Base-by-base conservation (phyloP, 2,113 vertebrate genomes). In the Xiphophorus maculatus region DNA sequence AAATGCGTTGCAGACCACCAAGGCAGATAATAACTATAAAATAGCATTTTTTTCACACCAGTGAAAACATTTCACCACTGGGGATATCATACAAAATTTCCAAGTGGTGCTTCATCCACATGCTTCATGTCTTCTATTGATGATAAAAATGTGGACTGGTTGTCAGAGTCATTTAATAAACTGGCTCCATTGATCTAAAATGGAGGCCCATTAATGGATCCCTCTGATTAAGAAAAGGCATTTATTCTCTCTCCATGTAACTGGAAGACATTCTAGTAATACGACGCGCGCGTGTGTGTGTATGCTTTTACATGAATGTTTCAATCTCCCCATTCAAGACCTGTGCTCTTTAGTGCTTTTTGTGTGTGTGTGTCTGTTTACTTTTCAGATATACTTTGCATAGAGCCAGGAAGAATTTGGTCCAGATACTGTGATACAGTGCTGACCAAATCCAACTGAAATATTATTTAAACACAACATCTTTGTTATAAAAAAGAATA, bases 401-500 rank as follows among this genome's bases (percentile, higher is more conserved):
- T 66, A 30, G 44, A 71, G 64, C 30, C 77, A 77, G 62, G 70
- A 71, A 60, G 32, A 76, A 79, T 75, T 4, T 78, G 75, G 27
- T 63, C 81, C 69, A 76, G 74, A 71, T 84, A 80, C 81, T 81
- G 84, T 85, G 74, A 71, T 84, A 80, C 81, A 82, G 84, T 85
- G 62, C 76, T 63, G 79, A 64, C 32, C 64, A 83, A 82, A 89
- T 89, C 81, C 86, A 42, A 60, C 80, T 77, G 67, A 81, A 80
- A 74, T 35, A 58, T 65, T 33, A 67, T 69, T 63, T 48, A 42
- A 75, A 71, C 51, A 69, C 68, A 58, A 70, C 28, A 32, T 61
- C 66, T 88, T 77, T 35, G 84, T 87, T 66, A 35, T 76, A 35
- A 9, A 44, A 0, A 35, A 40, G 11, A 68, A 69, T 78, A 65